phyloP scores from a whole-genome alignment of 2,888 invertebrate genomes.

The Ischnus inquisitorius region DNA sequence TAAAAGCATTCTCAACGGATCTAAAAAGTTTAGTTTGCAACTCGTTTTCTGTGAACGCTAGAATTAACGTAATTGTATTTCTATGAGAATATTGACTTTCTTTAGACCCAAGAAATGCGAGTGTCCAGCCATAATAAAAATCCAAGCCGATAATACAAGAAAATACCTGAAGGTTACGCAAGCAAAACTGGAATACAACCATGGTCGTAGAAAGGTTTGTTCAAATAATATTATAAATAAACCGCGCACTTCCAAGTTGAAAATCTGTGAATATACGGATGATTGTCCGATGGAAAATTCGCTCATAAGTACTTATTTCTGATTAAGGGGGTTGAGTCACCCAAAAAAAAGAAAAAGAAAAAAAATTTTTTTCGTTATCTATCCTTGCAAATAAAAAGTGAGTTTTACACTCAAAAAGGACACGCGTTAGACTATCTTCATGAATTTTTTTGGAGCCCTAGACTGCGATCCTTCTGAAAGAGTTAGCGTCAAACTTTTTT shows the following conservation, averaged over 20 bases:
- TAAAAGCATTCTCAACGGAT: background rate
- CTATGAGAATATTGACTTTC: background rate
- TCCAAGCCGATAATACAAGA: background rate
- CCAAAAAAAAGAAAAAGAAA: too few relatives aligned
- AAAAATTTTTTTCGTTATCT: too few relatives aligned
- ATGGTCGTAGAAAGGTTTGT: background rate
- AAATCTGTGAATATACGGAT: too few relatives aligned
- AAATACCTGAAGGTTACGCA: background rate
- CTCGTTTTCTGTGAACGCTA: background rate
- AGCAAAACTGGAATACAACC: background rate
- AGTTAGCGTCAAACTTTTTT: too few relatives aligned
- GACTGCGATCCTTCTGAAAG: too few relatives aligned
- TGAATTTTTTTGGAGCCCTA: too few relatives aligned
- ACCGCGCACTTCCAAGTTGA: background rate
- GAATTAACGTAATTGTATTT: background rate
- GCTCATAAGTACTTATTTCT: too few relatives aligned
- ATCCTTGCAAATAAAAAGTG: too few relatives aligned
- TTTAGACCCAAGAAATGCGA: conserved; percentile 1
- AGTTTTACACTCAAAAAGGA: too few relatives aligned
- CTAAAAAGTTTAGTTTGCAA: background rate
- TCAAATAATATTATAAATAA: background rate
- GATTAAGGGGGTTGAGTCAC: too few relatives aligned
- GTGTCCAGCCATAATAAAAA: background rate
- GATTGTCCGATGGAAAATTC: too few relatives aligned
- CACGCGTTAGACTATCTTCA: too few relatives aligned